Conservation (phyloP, 2,113 vertebrate genomes). For the Melanerpes formicivorus region DNA sequence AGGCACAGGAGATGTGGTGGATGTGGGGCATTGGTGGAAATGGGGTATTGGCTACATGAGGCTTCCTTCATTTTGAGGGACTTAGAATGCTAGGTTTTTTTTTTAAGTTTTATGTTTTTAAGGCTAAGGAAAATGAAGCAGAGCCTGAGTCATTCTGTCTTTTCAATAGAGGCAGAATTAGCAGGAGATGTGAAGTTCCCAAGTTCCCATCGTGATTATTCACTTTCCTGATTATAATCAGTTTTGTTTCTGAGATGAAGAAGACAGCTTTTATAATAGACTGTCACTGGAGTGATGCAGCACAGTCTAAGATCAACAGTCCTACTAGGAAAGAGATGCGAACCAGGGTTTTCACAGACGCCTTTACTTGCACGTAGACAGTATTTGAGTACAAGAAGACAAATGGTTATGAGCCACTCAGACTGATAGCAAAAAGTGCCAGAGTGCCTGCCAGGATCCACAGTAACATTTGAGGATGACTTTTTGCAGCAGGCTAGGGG, state of each 20-base stretch:
- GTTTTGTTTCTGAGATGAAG: not conserved
- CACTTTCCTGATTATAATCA: not conserved
- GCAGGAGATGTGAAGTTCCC: not conserved
- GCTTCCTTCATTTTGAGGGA: not conserved
- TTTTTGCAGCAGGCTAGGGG: not conserved
- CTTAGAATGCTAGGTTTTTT: not conserved
- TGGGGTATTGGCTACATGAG: not conserved
- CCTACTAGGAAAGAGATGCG: not conserved
- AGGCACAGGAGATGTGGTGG: not conserved
- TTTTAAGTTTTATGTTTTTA: not conserved
- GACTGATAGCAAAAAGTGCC: not conserved
- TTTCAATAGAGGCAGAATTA: not conserved
- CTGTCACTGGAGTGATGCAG: not conserved
- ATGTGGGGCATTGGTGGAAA: not conserved
- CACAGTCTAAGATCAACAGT: not conserved
- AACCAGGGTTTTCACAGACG: not conserved
- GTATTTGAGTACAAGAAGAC: not conserved
- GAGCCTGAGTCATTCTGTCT: conserved; percentile 1
- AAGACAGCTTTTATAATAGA: not conserved
- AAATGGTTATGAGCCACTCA: not conserved
- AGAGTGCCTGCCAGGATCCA: not conserved
- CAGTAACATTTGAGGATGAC: not conserved
- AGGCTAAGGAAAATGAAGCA: not conserved
- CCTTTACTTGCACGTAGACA: not conserved
- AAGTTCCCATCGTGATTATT: not conserved